Evolutionary conservation across 92 coral and sea anemone genomes (phyloP).

Genomic region (Desmophyllum pertusum): DNA sequence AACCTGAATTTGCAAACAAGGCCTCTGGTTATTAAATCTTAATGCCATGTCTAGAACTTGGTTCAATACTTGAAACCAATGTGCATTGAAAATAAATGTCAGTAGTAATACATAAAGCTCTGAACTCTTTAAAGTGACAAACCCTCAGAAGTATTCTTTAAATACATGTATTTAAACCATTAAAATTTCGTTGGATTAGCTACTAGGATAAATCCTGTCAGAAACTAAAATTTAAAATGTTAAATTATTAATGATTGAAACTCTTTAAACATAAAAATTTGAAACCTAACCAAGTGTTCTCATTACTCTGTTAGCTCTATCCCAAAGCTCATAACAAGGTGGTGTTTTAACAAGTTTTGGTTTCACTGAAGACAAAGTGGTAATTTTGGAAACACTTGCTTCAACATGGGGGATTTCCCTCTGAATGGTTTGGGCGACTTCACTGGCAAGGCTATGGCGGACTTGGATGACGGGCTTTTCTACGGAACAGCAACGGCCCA

Average conservation of each 20-base stretch:
- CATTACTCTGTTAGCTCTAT: conserved; percentile 82
- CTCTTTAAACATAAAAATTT: conserved; percentile 57
- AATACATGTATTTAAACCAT: background rate
- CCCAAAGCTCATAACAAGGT: conserved; percentile 63
- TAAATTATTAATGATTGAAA: conserved; percentile 68
- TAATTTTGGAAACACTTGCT: conserved; percentile 13
- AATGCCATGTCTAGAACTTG: conserved; percentile 41
- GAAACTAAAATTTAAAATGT: conserved; percentile 54
- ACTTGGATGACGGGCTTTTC: conserved; percentile 90
- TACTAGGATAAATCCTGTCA: conserved; percentile 28
- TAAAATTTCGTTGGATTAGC: background rate
- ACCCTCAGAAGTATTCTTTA: background rate
- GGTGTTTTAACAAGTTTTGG: conserved; percentile 56
- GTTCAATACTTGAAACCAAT: conserved; percentile 39
- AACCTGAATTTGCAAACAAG: conserved; percentile 40
- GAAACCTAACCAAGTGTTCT: conserved; percentile 83
- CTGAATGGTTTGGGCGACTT: conserved; percentile 79
- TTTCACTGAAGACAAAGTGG: conserved; percentile 17
- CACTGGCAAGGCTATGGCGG: conserved; percentile 68
- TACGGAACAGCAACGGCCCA: conserved; percentile 85
- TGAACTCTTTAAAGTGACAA: background rate
- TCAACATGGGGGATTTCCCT: conserved; percentile 79
- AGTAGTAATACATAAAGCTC: background rate
- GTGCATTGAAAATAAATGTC: conserved; percentile 24
- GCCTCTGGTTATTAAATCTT: conserved; percentile 42